Evolutionary conservation across 2,797 vertebrate species (phyloP).

Genomic region (Emys orbicularis): DNA sequence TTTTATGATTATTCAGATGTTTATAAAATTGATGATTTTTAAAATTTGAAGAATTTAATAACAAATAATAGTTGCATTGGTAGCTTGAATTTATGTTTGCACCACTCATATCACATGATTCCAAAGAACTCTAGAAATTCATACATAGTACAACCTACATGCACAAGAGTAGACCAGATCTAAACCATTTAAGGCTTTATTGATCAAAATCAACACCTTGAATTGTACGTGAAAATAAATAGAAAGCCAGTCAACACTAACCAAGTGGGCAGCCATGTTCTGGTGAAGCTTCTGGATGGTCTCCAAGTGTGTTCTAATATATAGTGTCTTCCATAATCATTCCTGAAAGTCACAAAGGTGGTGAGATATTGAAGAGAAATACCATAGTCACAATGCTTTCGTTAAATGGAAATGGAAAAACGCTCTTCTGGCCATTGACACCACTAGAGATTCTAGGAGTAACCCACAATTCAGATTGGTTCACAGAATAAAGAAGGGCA

Average conservation of each 20-base stretch:
- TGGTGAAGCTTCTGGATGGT: neutral
- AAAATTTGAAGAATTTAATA: neutral
- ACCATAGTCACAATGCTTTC: neutral
- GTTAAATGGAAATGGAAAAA: neutral
- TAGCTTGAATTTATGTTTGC: neutral
- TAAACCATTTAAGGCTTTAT: neutral
- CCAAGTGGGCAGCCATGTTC: neutral
- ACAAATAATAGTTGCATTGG: neutral
- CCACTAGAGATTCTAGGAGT: neutral
- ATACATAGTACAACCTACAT: neutral
- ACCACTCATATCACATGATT: neutral
- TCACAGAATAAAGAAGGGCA: neutral
- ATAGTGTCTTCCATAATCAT: neutral
- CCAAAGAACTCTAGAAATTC: neutral
- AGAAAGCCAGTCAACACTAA: neutral
- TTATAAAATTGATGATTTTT: neutral
- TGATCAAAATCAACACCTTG: neutral
- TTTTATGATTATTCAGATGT: neutral
- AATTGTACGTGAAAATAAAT: conserved; percentile 25
- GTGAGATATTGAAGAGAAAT: neutral
- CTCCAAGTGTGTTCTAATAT: neutral
- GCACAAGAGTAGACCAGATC: neutral
- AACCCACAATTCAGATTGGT: neutral
- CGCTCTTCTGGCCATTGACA: neutral
- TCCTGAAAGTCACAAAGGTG: neutral